A percentile compares a stretch with the other conserved stretches of the same genome.
phyloP scores from a whole-genome alignment of 1,140 invertebrate species.

The Harpegnathos saltator region DNA sequence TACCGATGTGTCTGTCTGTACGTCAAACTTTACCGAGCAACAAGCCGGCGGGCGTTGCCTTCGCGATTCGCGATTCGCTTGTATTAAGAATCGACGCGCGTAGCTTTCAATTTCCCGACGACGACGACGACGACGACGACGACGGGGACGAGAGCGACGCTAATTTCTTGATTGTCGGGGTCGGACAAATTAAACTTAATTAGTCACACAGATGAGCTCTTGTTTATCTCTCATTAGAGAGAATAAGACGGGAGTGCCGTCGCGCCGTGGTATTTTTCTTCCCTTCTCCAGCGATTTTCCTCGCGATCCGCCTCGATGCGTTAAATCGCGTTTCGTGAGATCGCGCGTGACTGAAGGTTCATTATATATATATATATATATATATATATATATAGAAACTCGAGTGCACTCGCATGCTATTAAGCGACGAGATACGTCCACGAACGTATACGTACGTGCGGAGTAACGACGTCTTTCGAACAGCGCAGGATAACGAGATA shows the following conservation, averaged over 20 bases:
- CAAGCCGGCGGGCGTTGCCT: slow-evolving; percentile 17
- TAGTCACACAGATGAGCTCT: slow-evolving; percentile 51
- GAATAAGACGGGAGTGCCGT: slow-evolving; percentile 24
- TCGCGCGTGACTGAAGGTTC: not conserved
- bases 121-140: not conserved
- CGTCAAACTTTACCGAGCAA: slow-evolving; percentile 40
- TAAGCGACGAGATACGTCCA: not conserved
- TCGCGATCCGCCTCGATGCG: not conserved
- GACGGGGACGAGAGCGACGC: not conserved
- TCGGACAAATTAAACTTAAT: slow-evolving; percentile 50
- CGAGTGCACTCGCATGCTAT: not conserved
- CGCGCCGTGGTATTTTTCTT: not conserved
- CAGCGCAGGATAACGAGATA: too few relatives aligned
- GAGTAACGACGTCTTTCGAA: too few relatives aligned
- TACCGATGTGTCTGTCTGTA: slow-evolving; percentile 15
- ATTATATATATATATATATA: too few relatives aligned
- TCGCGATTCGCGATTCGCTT: slow-evolving; percentile 45
- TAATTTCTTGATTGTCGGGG: slow-evolving; percentile 52
- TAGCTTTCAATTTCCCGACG: slow-evolving; percentile 38
- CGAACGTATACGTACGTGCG: not conserved
- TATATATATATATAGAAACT: too few relatives aligned
- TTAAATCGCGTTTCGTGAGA: slow-evolving; percentile 25
- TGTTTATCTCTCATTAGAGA: slow-evolving; percentile 59
- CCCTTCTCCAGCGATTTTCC: not conserved
- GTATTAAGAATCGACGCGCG: slow-evolving; percentile 39